Conservation (phyloP, 1,140 invertebrate genomes). For the Habropoda laboriosa region DNA sequence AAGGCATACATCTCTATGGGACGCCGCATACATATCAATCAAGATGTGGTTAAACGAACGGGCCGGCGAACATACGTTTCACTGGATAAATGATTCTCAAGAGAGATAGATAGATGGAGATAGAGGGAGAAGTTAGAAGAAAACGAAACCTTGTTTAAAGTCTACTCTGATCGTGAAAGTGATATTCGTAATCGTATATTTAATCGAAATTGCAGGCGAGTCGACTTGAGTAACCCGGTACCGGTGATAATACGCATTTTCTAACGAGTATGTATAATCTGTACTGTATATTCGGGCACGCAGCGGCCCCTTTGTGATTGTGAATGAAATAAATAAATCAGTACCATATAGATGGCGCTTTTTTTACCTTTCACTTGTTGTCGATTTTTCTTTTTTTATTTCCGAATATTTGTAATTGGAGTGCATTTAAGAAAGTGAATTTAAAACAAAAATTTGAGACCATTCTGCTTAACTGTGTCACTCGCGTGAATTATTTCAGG, state of each 20-base stretch:
- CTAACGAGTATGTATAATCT: slow-evolving; percentile 72
- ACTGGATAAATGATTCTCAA: neutral
- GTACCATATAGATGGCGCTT: slow-evolving; percentile 14
- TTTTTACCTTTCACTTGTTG: neutral
- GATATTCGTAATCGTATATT: slow-evolving; percentile 40
- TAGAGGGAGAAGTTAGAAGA: neutral
- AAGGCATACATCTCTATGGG: slow-evolving; percentile 3
- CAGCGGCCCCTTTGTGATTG: slow-evolving; percentile 66
- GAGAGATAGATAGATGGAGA: too few species aligned
- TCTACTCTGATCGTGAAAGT: slow-evolving; percentile 65
- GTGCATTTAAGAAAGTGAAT: too few species aligned
- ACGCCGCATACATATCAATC: slow-evolving; percentile 32
- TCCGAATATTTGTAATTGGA: neutral
- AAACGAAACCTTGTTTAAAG: slow-evolving; percentile 56
- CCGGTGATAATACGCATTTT: slow-evolving; percentile 65
- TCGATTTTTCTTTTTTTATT: neutral
- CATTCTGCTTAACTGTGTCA: too few species aligned
- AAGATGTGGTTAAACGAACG: neutral
- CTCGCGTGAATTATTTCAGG: too few species aligned
- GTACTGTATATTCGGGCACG: slow-evolving; percentile 63
- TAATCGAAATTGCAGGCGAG: slow-evolving; percentile 44
- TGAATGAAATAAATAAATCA: slow-evolving; percentile 69
- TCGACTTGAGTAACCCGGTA: slow-evolving; percentile 48
- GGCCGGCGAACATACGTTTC: neutral
- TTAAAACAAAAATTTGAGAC: too few species aligned